phyloP scores from a whole-genome alignment of 2,888 invertebrate genomes.

The Rhagonycha fulva region DNA sequence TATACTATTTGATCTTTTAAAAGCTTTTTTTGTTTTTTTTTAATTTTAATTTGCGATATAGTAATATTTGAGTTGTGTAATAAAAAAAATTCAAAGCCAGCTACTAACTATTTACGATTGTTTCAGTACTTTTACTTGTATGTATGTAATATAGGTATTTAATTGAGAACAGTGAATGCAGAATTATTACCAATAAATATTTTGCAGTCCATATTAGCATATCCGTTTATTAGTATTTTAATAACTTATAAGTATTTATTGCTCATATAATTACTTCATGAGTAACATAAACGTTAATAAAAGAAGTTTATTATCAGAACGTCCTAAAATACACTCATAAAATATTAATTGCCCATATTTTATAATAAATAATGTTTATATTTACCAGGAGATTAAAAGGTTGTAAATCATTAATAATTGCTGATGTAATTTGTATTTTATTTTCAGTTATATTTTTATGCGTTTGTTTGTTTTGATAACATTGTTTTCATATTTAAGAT shows the following conservation, averaged over 20 bases:
- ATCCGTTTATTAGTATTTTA: slow-evolving; percentile 32
- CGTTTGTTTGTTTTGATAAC: slow-evolving; percentile 23
- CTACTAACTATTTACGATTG: not conserved
- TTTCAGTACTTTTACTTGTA: not conserved
- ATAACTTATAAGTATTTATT: slow-evolving; percentile 20
- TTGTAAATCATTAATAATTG: slow-evolving; percentile 50
- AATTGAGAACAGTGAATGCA: not conserved
- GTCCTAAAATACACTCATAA: slow-evolving; percentile 51
- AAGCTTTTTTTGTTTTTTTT: not conserved
- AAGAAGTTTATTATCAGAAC: slow-evolving; percentile 51
- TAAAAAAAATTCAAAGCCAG: not conserved
- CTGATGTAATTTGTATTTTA: slow-evolving; percentile 38
- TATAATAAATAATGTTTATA: slow-evolving; percentile 53
- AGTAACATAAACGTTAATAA: slow-evolving; percentile 48
- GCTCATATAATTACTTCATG: slow-evolving; percentile 35
- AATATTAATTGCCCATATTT: slow-evolving; percentile 52
- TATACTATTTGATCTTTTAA: not conserved
- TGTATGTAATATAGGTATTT: not conserved
- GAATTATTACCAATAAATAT: slow-evolving; percentile 15
- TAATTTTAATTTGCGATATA: not conserved
- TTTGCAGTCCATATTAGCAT: slow-evolving; percentile 14
- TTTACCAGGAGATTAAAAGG: slow-evolving; percentile 51
- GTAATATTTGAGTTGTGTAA: no score
- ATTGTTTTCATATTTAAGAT: slow-evolving; percentile 17
- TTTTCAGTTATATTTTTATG: slow-evolving; percentile 27